Evolutionary conservation across 2,113 vertebrate species (phyloP).

Genomic region (Pedionomus torquatus): DNA sequence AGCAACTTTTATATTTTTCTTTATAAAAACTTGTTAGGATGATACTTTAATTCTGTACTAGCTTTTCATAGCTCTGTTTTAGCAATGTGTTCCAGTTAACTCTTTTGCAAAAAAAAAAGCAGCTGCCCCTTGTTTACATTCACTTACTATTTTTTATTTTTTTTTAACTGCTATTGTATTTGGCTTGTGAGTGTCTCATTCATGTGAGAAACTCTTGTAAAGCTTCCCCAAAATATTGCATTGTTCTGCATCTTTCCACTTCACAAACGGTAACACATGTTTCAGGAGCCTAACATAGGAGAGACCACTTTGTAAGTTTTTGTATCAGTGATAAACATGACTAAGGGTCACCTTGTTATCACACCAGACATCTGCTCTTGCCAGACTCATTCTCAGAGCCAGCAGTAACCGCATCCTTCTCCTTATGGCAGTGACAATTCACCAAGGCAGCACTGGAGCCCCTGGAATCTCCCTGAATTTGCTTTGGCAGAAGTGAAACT

Average conservation of each 20-base stretch:
- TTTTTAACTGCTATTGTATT: not conserved
- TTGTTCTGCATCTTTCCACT: not conserved
- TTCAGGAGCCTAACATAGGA: not conserved
- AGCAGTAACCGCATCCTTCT: not conserved
- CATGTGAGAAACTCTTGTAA: not conserved
- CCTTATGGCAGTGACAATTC: not conserved
- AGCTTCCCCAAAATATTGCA: not conserved
- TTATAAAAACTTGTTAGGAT: not conserved
- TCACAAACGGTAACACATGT: not conserved
- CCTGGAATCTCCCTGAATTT: not conserved
- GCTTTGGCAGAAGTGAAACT: not conserved
- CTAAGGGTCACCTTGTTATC: not conserved
- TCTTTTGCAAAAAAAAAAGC: not conserved
- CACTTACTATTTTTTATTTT: not conserved
- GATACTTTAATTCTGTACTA: not conserved
- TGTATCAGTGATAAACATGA: not conserved
- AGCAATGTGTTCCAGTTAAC: not conserved
- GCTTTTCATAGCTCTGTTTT: not conserved
- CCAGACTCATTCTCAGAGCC: not conserved
- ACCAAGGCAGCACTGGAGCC: not conserved
- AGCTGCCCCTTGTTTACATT: not conserved
- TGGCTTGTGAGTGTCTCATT: not conserved
- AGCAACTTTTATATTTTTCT: not conserved
- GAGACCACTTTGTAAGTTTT: not conserved
- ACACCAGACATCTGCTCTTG: not conserved